A percentile compares a stretch with the other conserved stretches of the same genome.
Conservation (phyloP, 1,140 invertebrate species). For the Pinna nobilis region DNA sequence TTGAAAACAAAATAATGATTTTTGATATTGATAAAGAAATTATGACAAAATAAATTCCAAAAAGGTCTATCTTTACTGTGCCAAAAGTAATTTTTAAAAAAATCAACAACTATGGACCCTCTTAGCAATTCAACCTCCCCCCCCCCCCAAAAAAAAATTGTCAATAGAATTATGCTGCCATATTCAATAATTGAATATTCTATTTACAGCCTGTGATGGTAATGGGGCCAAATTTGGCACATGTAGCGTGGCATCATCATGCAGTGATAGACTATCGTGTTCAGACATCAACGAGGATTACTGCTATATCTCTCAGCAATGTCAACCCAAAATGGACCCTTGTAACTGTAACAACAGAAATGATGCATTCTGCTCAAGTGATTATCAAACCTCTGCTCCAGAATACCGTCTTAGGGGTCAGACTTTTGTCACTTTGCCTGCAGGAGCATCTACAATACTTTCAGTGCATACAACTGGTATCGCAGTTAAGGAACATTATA, state of each 20-base stretch:
- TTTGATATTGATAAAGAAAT: too few species aligned
- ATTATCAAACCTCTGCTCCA: slow-evolving; percentile 4
- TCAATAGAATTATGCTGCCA: too few species aligned
- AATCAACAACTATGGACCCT: background rate
- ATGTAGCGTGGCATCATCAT: slow-evolving; percentile 14
- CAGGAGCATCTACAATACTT: slow-evolving; percentile 1
- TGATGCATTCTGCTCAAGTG: slow-evolving; percentile 5
- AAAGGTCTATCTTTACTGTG: background rate
- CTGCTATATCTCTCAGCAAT: slow-evolving; percentile 26
- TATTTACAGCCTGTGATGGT: slow-evolving; percentile 33
- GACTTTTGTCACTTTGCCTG: slow-evolving; percentile 13
- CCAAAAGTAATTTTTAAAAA: background rate
- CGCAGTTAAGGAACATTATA: slow-evolving; percentile 11
- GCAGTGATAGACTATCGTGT: background rate
- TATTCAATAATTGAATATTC: background rate
- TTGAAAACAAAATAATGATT: too few species aligned
- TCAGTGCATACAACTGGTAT: slow-evolving; percentile 14
- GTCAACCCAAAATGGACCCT: slow-evolving; percentile 24
- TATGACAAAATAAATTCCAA: background rate
- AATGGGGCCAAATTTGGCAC: slow-evolving; percentile 30
- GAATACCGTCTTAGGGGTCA: slow-evolving; percentile 25
- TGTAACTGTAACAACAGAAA: slow-evolving; percentile 23
- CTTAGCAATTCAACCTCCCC: background rate
- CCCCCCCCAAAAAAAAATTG: background rate
- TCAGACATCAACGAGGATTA: slow-evolving; percentile 22